A percentile compares a stretch with the other conserved stretches of the same genome.
Conservation (phyloP, 1,140 invertebrate species). For the Calephelis virginiensis region DNA sequence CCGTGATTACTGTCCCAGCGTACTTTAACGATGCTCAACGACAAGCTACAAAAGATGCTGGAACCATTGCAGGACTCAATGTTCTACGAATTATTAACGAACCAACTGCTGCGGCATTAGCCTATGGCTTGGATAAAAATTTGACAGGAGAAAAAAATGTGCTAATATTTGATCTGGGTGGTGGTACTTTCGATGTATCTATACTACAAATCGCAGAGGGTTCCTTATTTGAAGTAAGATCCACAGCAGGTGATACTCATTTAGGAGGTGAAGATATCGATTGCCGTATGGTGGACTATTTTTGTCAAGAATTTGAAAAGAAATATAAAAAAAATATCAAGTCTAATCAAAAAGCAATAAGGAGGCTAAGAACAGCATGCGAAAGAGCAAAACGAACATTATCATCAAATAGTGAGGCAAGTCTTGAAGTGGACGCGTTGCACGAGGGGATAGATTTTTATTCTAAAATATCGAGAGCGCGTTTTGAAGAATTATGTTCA, state of each 20-base stretch:
- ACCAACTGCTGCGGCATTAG: constrained; percentile 90
- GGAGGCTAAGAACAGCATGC: constrained; percentile 87
- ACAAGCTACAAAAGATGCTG: constrained; percentile 87
- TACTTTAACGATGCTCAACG: constrained; percentile 84
- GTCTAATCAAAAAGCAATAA: constrained; percentile 86
- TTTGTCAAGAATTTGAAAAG: constrained; percentile 88
- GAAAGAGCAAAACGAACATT: constrained; percentile 85
- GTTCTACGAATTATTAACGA: constrained; percentile 91
- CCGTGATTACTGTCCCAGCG: constrained; percentile 85
- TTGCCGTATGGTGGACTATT: constrained; percentile 90
- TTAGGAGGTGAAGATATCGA: constrained; percentile 89
- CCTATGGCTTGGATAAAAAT: constrained; percentile 92
- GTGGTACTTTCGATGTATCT: constrained; percentile 92
- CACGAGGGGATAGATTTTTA: constrained; percentile 91
- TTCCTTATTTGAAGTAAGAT: constrained; percentile 87
- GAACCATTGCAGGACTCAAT: constrained; percentile 86
- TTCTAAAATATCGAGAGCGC: constrained; percentile 89
- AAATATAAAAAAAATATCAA: constrained; percentile 90
- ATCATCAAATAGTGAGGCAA: constrained; percentile 84
- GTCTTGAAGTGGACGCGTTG: constrained; percentile 87
- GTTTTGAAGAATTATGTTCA: constrained; percentile 92
- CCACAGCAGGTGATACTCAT: constrained; percentile 88
- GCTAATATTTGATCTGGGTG: constrained; percentile 87
- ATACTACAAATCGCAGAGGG: constrained; percentile 92
- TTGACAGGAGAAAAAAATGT: constrained; percentile 89